Evolutionary conservation across 1,140 invertebrate species (phyloP), one percentile per base, ranked within the genome.

Genomic region (Trichonephila clavata): DNA sequence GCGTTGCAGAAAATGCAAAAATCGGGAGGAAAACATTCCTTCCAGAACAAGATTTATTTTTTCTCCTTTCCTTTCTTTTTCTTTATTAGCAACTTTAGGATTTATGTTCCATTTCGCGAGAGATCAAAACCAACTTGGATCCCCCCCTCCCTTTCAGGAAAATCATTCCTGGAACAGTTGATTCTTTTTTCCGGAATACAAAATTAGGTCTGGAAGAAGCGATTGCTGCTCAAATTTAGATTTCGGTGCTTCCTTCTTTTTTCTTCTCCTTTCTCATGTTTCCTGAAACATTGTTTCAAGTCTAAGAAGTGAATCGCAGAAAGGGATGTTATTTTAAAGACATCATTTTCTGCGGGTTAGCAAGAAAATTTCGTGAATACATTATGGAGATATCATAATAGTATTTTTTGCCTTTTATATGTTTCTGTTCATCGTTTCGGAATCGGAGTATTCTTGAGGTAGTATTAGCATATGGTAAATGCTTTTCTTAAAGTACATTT

Each of bases 81-180:
- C 61, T 32, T 77, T 77, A 77, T 77, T 77, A 77, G 71, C 71
- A 77, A 32, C 27, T 77, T 77, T 77, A 77, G 71, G 71, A 27
- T 77, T 77, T 77, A 77, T 32, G 71, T 77, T 77, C 71, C 71
- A 77, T 39, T 77, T 77, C 71, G 32, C 71, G 27, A 77, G 71
- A 77, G 71, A 77, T 77, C 71, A 77, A 77, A 77, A 39, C 71
- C 71, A 77, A 77, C 71, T 77, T 32, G 27, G 71, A 77, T 77
- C 39, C 32, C 18, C 3, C 4, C 5, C 32, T 27, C 14, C 24
- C 27, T 14, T 16, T 5, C 18, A 16, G 14, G 5, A 77, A 77
- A 27, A 77, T 77, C 71, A 77, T 27, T 77, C 18, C 18, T 77
- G 71, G 27, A 77, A 77, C 71, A 39, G 71, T 77, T 39, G 71